Evolutionary conservation across 2,113 vertebrate species (phyloP).

Genomic region (Campylomormyrus tamandua): DNA sequence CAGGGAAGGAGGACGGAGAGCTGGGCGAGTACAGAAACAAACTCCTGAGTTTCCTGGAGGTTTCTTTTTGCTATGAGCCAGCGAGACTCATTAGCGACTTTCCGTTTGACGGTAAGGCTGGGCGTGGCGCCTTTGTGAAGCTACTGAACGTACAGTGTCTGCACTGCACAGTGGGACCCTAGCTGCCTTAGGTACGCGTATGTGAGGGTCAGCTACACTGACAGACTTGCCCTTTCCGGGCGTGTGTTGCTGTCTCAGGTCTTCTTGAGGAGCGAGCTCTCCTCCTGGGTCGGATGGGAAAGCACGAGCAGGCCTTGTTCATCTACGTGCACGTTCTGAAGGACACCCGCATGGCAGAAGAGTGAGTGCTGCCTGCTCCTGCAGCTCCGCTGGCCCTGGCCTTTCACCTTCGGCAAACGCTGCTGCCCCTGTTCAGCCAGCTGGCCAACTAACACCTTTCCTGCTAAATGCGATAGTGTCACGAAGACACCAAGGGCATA

Average conservation of each 20-base stretch:
- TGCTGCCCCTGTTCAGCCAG: neutral
- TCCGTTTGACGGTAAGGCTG: conserved; percentile 83
- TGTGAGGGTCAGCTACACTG: neutral
- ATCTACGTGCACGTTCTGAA: conserved; percentile 94
- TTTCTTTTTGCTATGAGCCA: conserved; percentile 82
- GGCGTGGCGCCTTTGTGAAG: neutral
- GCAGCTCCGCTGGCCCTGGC: neutral
- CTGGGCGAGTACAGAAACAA: conserved; percentile 83
- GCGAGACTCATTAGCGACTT: conserved; percentile 88
- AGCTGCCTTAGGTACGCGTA: neutral
- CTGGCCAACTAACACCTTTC: neutral
- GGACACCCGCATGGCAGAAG: conserved; percentile 85
- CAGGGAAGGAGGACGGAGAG: conserved; percentile 79
- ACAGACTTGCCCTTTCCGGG: neutral
- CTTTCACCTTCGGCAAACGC: too few relatives aligned
- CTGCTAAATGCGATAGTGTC: neutral
- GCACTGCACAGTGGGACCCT: neutral
- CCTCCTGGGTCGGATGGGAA: conserved; percentile 92
- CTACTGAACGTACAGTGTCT: neutral
- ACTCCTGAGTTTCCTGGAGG: conserved; percentile 79
- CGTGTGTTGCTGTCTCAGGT: conserved; percentile 50
- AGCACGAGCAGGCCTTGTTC: conserved; percentile 94
- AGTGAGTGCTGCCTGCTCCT: conserved; percentile 58
- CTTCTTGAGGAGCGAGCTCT: conserved; percentile 89
- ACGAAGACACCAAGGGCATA: neutral